Base-by-base conservation (phyloP, 1,140 invertebrate species). In the Danaus plexippus region DNA sequence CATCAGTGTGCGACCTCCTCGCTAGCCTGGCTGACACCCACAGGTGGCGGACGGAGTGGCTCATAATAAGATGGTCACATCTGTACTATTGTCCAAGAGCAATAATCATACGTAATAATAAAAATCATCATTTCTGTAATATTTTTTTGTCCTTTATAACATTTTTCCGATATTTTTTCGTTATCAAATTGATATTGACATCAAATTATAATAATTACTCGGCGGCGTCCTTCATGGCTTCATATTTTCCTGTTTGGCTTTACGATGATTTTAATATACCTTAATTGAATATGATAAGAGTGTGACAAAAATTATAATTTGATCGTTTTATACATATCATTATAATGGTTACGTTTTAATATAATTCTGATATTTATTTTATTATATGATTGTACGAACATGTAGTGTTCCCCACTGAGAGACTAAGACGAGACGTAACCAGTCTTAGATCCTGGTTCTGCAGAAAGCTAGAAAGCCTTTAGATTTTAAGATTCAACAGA, bases 91-190 rank as follows among this genome's bases (percentile, higher is more conserved):
- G 80, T 80, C 77, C 69, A 69, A 75, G 67, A 78, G 69, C 64
- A 76, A 73, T 80, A 82, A 85, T 82, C 78, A 81, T 60, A 60
- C 59, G 69, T 80, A 81, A 84, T 84, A 75, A 80, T 66, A 65
- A 64, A 63, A 74, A 52, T 63, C 61, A 76, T 77, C 61, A 66
- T 77, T 71, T 70, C 70, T 69, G 61, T 78, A 69, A 72, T 74
- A 71, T 73, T 68, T 71, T 73, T 72, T 67, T 69, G 62, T 61
- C 64, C 49, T 62, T 64, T 57, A 67, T 54, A 57, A 60, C 61
- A 57, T 66, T 70, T 69, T 70, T 66, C 63, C 63, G 68, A 70
- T 70, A 51, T 51, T 51, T 46, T 12, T 11, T 10, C 73, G 73
- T 73, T 77, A 71, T 79, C 81, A 74, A 73, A 75, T 73, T 67